phyloP scores from a whole-genome alignment of 2,888 invertebrate genomes.

The Callyntrura sp. region DNA sequence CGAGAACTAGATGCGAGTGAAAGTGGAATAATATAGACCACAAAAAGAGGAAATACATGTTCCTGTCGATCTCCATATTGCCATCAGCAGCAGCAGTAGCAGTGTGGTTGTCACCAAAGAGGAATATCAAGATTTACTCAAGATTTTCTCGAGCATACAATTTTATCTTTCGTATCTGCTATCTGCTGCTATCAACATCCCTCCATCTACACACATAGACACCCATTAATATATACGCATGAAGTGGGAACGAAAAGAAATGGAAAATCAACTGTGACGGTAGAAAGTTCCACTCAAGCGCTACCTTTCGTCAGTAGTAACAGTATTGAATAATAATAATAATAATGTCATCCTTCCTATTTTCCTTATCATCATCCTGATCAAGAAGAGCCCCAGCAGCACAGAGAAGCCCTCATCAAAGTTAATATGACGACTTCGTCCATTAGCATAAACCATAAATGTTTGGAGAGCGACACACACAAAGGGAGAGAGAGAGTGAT shows the following conservation, averaged over 20 bases:
- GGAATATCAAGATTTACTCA: not conserved
- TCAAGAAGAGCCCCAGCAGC: conserved; percentile 1
- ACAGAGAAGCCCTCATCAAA: not conserved
- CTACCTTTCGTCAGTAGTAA: conserved; percentile 3
- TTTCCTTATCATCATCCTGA: conserved; percentile 24
- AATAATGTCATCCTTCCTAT: conserved; percentile 26
- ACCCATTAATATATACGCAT: conserved; percentile 11
- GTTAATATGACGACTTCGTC: conserved; percentile 19
- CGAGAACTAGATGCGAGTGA: not conserved
- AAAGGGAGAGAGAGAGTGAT: not conserved
- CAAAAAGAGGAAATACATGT: conserved; percentile 60
- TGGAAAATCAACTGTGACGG: not conserved
- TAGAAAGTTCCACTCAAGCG: conserved; percentile 4
- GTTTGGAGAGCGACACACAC: not conserved
- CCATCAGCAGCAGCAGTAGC: not conserved
- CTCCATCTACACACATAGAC: too few species aligned
- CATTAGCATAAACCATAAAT: conserved; percentile 30
- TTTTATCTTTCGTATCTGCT: too few species aligned
- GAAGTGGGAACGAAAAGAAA: not conserved
- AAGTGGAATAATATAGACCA: conserved; percentile 39
- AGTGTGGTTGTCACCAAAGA: not conserved
- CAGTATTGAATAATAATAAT: not conserved
- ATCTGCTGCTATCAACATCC: too few species aligned
- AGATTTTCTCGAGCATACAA: not conserved
- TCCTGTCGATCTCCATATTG: conserved; percentile 64